These are phyloP conservation scores for Gryllus bimaculatus DNA, from an alignment of 1,140 invertebrate genomes.

Conservation along the genomic window DNA sequence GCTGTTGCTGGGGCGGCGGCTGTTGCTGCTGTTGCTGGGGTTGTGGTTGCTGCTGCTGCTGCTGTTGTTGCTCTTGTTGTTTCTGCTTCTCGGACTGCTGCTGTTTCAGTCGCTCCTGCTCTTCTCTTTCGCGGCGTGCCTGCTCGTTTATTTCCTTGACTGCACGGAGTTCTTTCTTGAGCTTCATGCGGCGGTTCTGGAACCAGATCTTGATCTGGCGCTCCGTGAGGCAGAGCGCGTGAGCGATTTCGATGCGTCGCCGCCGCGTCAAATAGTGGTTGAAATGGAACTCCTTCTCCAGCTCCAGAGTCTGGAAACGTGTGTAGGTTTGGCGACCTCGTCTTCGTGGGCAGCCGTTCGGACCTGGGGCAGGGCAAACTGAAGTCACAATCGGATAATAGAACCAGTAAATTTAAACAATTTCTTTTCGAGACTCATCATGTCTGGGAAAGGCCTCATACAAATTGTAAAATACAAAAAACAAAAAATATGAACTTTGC, in stretches of 20 bases:
- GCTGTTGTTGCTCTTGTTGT: constrained; percentile 42
- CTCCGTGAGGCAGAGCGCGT: constrained; percentile 90
- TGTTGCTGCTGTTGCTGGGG: constrained; percentile 47
- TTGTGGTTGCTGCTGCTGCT: constrained; percentile 53
- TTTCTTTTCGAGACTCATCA: too few relatives aligned
- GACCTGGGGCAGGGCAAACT: constrained; percentile 53
- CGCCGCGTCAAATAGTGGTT: constrained; percentile 93
- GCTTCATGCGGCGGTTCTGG: constrained; percentile 94
- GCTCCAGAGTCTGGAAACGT: constrained; percentile 84
- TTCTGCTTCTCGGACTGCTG: constrained; percentile 75
- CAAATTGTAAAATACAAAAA: too few relatives aligned
- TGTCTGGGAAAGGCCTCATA: too few relatives aligned
- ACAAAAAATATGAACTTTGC: too few relatives aligned
- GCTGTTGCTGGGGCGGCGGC: constrained; percentile 48
- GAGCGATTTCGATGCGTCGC: constrained; percentile 93
- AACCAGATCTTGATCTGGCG: constrained; percentile 98
- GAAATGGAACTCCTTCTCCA: constrained; percentile 98
- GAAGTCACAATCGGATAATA: background rate
- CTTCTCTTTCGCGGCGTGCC: constrained; percentile 77
- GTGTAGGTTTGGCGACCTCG: constrained; percentile 94
- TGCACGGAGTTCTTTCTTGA: constrained; percentile 89
- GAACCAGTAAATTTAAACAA: too few relatives aligned
- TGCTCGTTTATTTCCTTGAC: constrained; percentile 94
- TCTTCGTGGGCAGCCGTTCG: constrained; percentile 88
- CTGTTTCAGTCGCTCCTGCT: constrained; percentile 83